Base-by-base conservation (phyloP, 1,140 invertebrate species). In the Carcinoscorpius rotundicauda region DNA sequence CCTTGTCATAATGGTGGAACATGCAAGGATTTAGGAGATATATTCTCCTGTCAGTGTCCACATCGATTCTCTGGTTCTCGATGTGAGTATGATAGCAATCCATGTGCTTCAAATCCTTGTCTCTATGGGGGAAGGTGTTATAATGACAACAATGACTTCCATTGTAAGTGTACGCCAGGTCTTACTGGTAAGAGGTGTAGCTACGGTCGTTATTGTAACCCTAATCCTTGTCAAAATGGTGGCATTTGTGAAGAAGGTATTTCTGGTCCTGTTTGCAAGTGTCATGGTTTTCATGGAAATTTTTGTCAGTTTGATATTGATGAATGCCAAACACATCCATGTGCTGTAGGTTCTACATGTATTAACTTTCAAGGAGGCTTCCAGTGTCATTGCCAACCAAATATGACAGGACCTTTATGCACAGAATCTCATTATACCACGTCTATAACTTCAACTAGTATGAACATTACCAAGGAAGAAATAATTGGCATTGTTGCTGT, bases 21-120 rank as follows among this genome's bases (percentile, higher is more conserved):
- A 60, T 91, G 89, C 76, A 55, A 6, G 6, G 6, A 6, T 8
- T 61, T 53, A 8, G 51, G 49, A 4, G n/a, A 62, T 6, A 62
- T 71, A 3, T 84, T 78, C 72, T 82, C 86, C 66, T 97, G 93
- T 73, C 75, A 82, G 6, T 97, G 93, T 76, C 85, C 87, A 71
- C 78, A 82, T 1, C 80, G 91, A 62, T 97, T 88, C 76, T 79
- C 81, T 3, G 93, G 93, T 2, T 71, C 78, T 0, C 80, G 82
- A 11, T 97, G 93, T 78, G 90, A 96, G 76, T 78, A 89, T 8
- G 93, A 97, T 75, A 83, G 83, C 4, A 88, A 95, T 78, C 91
- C 93, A 4, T 98, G 94, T 75, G 87, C 86, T 0, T 88, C 88
- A 9, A 84, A 84, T 9, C 94, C 94, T 0, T 97, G 93, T 78